Base-by-base conservation (phyloP, 2,888 invertebrate species). In the Drosophila neonasuta region DNA sequence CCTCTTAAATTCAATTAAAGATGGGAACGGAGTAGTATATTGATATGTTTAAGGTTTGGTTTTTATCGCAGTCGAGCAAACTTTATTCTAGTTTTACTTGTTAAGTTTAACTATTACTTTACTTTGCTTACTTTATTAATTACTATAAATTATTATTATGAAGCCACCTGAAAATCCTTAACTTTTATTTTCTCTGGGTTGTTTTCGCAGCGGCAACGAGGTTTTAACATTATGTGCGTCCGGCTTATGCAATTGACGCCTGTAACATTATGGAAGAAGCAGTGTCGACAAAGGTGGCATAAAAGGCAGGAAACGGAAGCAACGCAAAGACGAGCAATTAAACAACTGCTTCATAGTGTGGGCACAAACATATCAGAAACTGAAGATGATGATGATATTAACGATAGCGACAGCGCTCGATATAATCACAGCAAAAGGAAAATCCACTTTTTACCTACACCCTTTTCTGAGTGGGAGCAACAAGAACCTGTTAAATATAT, bases 341-440 rank as follows among this genome's bases (percentile, higher is more conserved):
- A 84, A 75, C 87, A 84, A 67, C 68, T 45, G 50, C 49, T 46
- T 30, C 67, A 57, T 59, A 68, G 62, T 62, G 69, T 42, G 56
- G 67, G 68, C 55, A 49, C 65, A 74, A 77, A 77, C 86, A 82
- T 87, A 84, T 87, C 85, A 85, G 85, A 71, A 61, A 82, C 65
- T 85, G 65, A 82, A 66, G 58, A 64, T 41, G 66, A 49, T 45
- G 63, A 57, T 36, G 58, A 45, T 36, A 24, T 24, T 24, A 32
- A 56, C 63, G 65, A 55, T 36, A 55, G 57, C 62, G 61, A 52
- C 60, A 65, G 48, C 29, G 45, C 65, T 51, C 30, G 30, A 51
- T 61, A 71, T 71, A 73, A 76, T 79, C 71, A 69, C 49, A 46
- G 17, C 42, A 36, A 20, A 36, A 44, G 46, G 42, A 56, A 36